Conservation (phyloP, 2,797 vertebrate genomes). For the Hylomyscus alleni region DNA sequence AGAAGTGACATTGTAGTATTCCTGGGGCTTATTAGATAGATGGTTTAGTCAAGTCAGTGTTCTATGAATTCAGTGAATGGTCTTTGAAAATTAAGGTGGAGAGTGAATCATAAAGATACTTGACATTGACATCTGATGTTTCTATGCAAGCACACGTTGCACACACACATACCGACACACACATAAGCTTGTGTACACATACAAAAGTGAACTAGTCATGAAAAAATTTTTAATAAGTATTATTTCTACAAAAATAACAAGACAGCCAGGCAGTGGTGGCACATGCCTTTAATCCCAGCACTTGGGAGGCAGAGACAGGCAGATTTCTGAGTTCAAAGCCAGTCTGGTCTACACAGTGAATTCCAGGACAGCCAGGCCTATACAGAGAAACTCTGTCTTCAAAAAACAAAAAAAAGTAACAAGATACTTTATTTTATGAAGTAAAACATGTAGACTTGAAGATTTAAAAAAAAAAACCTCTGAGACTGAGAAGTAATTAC, state of each 20-base stretch:
- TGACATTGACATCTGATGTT: neutral
- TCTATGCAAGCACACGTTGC: no score
- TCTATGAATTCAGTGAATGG: neutral
- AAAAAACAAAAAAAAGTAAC: no score
- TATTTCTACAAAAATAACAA: neutral
- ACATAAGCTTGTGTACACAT: neutral
- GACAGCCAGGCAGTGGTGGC: no score
- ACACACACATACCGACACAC: neutral
- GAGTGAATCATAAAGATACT: neutral
- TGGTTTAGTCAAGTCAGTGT: neutral
- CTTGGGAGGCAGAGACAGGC: no score
- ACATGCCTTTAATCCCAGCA: no score
- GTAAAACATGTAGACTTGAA: neutral
- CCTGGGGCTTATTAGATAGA: no score
- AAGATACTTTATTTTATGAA: neutral
- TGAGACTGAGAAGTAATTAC: neutral
- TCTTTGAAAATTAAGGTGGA: neutral
- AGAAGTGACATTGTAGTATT: neutral
- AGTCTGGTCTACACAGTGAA: no score
- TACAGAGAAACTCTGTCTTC: no score
- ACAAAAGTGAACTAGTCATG: neutral
- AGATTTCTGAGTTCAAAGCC: no score
- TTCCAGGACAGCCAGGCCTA: no score
- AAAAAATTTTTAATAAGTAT: neutral
- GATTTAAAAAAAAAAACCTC: no score